Evolutionary conservation across 2,113 vertebrate genomes (phyloP).

Genomic region (Ahaetulla prasina): DNA sequence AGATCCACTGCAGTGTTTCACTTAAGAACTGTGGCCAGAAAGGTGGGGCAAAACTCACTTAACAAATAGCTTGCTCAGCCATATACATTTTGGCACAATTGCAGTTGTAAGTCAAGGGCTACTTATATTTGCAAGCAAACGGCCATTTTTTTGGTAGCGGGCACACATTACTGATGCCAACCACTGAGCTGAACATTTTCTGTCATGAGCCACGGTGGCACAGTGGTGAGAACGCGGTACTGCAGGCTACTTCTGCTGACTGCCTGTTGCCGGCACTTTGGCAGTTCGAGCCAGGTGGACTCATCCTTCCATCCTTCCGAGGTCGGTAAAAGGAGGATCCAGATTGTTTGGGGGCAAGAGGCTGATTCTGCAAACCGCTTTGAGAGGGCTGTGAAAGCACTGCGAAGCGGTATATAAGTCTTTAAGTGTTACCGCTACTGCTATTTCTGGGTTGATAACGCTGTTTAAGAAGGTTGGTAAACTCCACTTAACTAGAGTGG

Average conservation of each 20-base stretch:
- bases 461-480: conserved; percentile 57
- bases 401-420: too few species aligned
- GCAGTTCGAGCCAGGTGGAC: too few species aligned
- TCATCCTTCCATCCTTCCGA: too few species aligned
- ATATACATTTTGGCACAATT: neutral
- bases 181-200: conserved; percentile 47
- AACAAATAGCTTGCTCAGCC: neutral
- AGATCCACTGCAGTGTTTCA: neutral
- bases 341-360: too few species aligned
- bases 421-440: too few species aligned
- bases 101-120: neutral
- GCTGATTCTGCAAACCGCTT: too few species aligned
- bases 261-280: too few species aligned
- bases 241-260: too few species aligned
- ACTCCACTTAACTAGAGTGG: conserved; percentile 50
- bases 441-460: conserved; percentile 36
- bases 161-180: conserved; percentile 48
- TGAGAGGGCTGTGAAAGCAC: too few species aligned
- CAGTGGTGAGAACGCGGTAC: too few species aligned
- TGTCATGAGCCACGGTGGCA: neutral
- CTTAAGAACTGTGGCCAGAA: neutral
- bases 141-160: conserved; percentile 21
- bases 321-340: too few species aligned
- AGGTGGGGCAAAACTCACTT: neutral
- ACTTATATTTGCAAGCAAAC: neutral